These are phyloP conservation scores for Acromyrmex charruanus DNA, from an alignment of 1,140 invertebrate genomes.

Conservation along the genomic window DNA sequence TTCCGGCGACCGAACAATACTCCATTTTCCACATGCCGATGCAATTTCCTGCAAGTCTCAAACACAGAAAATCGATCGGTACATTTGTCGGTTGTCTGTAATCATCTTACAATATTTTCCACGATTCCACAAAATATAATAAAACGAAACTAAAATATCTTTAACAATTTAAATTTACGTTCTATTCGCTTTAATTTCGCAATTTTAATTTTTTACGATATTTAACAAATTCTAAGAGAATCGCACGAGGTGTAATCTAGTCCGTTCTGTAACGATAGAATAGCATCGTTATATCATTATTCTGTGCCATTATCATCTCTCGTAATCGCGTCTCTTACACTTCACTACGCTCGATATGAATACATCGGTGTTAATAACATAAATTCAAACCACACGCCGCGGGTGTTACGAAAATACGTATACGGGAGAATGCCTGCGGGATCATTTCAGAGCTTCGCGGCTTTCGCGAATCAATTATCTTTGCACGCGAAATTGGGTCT, in stretches of 20 bases:
- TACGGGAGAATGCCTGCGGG: not conserved
- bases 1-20: constrained; percentile 23
- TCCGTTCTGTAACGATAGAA: constrained; percentile 1
- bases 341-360: constrained; percentile 35
- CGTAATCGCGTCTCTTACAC: constrained; percentile 51
- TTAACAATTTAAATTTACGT: not conserved
- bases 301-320: constrained; percentile 34
- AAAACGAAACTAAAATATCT: constrained; percentile 1
- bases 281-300: constrained; percentile 56
- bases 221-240: not conserved
- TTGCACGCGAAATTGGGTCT: constrained; percentile 27
- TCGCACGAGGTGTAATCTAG: not conserved
- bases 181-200: not conserved
- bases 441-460: constrained; percentile 3
- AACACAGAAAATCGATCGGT: not conserved
- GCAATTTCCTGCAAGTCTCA: constrained; percentile 23
- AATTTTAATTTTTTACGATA: not conserved
- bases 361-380: constrained; percentile 51
- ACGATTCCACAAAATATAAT: not conserved
- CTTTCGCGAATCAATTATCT: constrained; percentile 46
- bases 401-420: constrained; percentile 35
- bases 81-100: not conserved
- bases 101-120: not conserved
- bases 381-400: constrained; percentile 21
- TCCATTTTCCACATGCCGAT: constrained; percentile 17